Conservation (phyloP, 35 echinoderm and acorn worm genomes). For the Ptychodera flava region DNA sequence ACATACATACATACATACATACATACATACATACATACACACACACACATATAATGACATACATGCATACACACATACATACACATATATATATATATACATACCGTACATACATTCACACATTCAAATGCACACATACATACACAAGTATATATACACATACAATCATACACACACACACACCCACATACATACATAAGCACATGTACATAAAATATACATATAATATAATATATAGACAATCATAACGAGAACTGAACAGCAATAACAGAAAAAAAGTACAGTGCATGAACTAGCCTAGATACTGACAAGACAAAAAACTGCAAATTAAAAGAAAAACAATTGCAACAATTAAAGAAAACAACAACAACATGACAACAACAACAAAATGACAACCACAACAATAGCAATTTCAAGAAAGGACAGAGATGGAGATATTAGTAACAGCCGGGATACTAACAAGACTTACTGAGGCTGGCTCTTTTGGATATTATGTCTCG, state of each 20-base stretch:
- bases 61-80: not conserved
- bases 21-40: not conserved
- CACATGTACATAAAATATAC: too few species aligned
- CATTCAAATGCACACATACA: not conserved
- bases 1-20: not conserved
- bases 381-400: too few species aligned
- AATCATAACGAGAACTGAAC: too few species aligned
- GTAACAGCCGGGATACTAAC: not conserved
- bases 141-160: not conserved
- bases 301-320: too few species aligned
- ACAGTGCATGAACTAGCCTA: too few species aligned
- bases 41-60: not conserved
- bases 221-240: too few species aligned
- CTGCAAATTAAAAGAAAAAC: too few species aligned
- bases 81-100: too few species aligned
- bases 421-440: not conserved
- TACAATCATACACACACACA: not conserved
- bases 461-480: not conserved
- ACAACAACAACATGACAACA: too few species aligned
- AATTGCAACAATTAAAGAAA: too few species aligned
- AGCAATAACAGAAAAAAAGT: too few species aligned
- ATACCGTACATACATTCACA: not conserved
- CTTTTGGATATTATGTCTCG: not conserved
- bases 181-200: not conserved
- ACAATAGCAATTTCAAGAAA: not conserved